These are phyloP conservation scores for Stegastes partitus DNA, from an alignment of 2,113 vertebrate species.

Conservation along the genomic window DNA sequence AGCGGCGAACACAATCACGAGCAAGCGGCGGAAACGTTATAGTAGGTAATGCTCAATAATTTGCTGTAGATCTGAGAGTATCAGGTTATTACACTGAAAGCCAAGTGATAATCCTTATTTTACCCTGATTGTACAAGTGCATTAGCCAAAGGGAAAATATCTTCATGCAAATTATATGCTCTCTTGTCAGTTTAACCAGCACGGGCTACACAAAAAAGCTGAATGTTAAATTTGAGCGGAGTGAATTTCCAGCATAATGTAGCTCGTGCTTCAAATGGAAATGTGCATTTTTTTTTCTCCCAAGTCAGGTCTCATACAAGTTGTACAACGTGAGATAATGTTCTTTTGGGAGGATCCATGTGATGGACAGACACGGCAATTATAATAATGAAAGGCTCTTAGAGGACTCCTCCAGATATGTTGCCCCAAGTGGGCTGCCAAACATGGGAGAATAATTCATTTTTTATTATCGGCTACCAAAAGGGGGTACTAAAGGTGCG, in stretches of 20 bases:
- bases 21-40: background rate
- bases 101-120: background rate
- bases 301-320: constrained; percentile 38
- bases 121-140: background rate
- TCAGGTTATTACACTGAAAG: background rate
- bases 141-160: background rate
- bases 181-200: constrained; percentile 20
- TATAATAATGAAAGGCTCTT: constrained; percentile 77
- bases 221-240: constrained; percentile 9
- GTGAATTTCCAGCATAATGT: constrained; percentile 29
- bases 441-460: constrained; percentile 58
- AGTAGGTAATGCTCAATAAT: background rate
- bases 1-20: background rate
- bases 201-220: background rate
- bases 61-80: background rate
- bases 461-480: constrained; percentile 68
- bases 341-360: constrained; percentile 45
- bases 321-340: constrained; percentile 55
- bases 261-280: constrained; percentile 38
- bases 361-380: constrained; percentile 76
- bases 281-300: constrained; percentile 55
- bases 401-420: constrained; percentile 52
- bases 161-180: background rate
- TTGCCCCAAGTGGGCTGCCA: constrained; percentile 43
- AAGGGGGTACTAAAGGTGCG: constrained; percentile 58